These are phyloP conservation scores for Macrocentrus cingulum DNA, from an alignment of 1,140 invertebrate genomes.

Conservation along the genomic window DNA sequence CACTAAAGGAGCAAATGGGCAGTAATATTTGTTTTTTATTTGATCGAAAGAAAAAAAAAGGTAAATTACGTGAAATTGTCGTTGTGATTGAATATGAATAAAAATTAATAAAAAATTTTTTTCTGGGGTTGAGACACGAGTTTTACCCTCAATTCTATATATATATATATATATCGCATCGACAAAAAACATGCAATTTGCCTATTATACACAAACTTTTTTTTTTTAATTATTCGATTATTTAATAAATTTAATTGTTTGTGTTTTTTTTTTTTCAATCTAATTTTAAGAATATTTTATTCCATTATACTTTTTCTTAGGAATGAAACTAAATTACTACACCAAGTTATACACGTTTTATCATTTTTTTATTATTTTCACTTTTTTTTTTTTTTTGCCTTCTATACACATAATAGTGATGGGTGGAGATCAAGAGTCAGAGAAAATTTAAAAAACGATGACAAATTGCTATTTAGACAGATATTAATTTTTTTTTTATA, in stretches of 20 bases:
- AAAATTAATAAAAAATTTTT: no score
- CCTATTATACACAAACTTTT: no score
- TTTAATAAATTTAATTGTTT: no score
- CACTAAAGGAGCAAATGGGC: slow-evolving; percentile 10
- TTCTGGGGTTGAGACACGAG: no score
- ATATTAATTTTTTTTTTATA: background rate
- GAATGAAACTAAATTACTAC: slow-evolving; percentile 28
- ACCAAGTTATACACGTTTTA: slow-evolving; percentile 28
- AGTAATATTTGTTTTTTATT: slow-evolving; percentile 6
- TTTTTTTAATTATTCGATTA: no score
- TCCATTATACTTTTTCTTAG: background rate
- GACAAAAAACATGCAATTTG: no score
- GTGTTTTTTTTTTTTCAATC: slow-evolving; percentile 2
- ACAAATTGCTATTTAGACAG: background rate
- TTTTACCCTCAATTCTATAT: no score
- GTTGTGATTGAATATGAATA: no score
- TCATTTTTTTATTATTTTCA: slow-evolving; percentile 24
- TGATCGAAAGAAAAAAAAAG: background rate
- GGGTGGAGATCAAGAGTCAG: slow-evolving; percentile 11
- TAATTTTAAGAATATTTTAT: slow-evolving; percentile 1
- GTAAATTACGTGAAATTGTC: no score
- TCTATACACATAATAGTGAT: slow-evolving; percentile 1
- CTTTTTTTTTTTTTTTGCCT: background rate
- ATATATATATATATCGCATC: no score
- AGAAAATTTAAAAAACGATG: background rate